A percentile compares a stretch with the other conserved stretches of the same genome.
These are phyloP conservation scores for Cacoxenus indagator DNA, from an alignment of 2,888 invertebrate genomes.

Conservation along the genomic window DNA sequence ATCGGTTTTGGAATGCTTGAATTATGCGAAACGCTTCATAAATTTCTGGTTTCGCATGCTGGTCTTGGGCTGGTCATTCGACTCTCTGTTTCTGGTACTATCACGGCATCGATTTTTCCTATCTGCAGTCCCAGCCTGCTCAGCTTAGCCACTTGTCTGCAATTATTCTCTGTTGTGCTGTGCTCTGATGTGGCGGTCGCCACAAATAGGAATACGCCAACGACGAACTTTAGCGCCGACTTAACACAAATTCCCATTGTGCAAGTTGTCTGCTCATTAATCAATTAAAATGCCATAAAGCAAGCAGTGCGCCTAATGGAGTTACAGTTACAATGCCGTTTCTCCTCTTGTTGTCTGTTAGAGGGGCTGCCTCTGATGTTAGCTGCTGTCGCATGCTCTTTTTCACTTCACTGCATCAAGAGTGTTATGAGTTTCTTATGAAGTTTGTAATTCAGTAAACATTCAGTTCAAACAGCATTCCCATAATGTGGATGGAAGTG, in stretches of 20 bases:
- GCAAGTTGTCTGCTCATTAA: conserved; percentile 45
- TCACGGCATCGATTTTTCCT: too few relatives aligned
- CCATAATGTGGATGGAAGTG: too few relatives aligned
- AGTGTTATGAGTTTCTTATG: too few relatives aligned
- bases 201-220: not conserved
- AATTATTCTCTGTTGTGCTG: not conserved
- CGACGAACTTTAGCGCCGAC: conserved; percentile 21
- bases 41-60: conserved; percentile 2
- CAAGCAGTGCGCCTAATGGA: conserved; percentile 45
- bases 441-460: too few relatives aligned
- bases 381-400: not conserved
- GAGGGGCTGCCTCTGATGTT: not conserved
- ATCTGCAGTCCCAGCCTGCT: not conserved
- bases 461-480: too few relatives aligned
- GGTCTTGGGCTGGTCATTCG: not conserved
- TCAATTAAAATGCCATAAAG: conserved; percentile 54
- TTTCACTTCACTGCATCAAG: too few relatives aligned
- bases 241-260: conserved; percentile 7
- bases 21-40: conserved; percentile 13
- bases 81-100: not conserved
- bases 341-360: not conserved
- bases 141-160: not conserved
- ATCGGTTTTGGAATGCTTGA: conserved; percentile 13
- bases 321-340: conserved; percentile 5
- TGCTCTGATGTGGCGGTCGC: not conserved